Evolutionary conservation across 2,888 invertebrate species (phyloP).

Genomic region (Brachyptera putata): DNA sequence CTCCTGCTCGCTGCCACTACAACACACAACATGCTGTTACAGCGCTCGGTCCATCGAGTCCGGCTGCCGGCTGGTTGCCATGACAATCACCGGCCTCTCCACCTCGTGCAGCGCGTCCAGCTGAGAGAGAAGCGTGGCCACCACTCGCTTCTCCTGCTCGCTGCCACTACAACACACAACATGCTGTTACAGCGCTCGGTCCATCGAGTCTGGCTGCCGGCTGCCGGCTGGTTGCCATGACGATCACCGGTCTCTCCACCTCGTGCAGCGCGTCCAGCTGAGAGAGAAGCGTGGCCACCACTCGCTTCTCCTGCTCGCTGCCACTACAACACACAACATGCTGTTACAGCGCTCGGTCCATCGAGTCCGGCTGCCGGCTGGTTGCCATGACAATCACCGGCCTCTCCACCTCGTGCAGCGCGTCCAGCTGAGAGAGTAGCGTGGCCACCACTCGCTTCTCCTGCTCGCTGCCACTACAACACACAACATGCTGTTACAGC

Average conservation of each 20-base stretch:
- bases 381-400: conserved; percentile 70
- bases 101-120: conserved; percentile 59
- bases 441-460: conserved; percentile 69
- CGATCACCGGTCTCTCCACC: conserved; percentile 52
- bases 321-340: no score
- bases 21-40: conserved; percentile 53
- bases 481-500: no score
- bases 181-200: conserved; percentile 69
- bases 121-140: conserved; percentile 55
- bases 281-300: conserved; percentile 60
- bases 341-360: conserved; percentile 71
- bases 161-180: conserved; percentile 44
- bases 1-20: conserved; percentile 61
- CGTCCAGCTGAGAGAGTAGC: conserved; percentile 57
- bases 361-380: conserved; percentile 67
- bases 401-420: conserved; percentile 48
- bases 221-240: conserved; percentile 79
- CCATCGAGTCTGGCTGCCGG: conserved; percentile 69
- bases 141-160: conserved; percentile 69
- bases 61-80: conserved; percentile 74
- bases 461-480: conserved; percentile 55
- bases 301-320: conserved; percentile 67
- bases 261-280: conserved; percentile 58
- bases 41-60: conserved; percentile 71
- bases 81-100: conserved; percentile 55